A percentile compares a stretch with the other conserved stretches of the same genome.
Conservation (phyloP, 2,888 invertebrate genomes). For the Encarsia formosa region DNA sequence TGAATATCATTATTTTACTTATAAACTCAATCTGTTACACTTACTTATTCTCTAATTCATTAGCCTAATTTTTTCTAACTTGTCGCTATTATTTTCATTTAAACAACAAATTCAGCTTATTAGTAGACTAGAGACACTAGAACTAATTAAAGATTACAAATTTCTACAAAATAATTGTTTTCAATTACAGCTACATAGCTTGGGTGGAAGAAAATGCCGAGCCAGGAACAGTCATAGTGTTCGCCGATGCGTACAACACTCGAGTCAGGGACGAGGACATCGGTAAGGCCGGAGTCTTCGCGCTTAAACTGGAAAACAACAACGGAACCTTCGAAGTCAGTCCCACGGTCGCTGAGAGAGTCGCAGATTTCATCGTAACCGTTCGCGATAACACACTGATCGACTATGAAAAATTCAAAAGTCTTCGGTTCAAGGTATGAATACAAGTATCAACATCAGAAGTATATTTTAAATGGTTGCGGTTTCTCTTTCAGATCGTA, state of each 20-base stretch:
- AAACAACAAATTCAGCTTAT: background rate
- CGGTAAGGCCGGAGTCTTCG: conserved; percentile 80
- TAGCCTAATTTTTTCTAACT: too few relatives aligned
- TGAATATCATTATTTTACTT: too few relatives aligned
- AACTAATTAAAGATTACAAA: too few relatives aligned
- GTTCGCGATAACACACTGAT: conserved; percentile 78
- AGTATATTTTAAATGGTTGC: background rate
- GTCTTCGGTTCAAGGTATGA: conserved; percentile 69
- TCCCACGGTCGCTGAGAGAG: conserved; percentile 77
- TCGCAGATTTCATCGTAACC: conserved; percentile 73
- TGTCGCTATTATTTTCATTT: too few relatives aligned
- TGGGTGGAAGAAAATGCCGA: conserved; percentile 77
- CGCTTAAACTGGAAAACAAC: conserved; percentile 71
- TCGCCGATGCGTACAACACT: conserved; percentile 68
- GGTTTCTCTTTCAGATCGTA: conserved; percentile 60
- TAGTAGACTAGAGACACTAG: too few relatives aligned
- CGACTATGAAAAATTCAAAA: conserved; percentile 78
- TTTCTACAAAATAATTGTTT: background rate
- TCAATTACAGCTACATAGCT: conserved; percentile 62
- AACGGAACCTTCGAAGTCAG: conserved; percentile 86
- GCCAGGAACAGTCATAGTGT: conserved; percentile 71
- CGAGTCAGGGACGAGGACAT: conserved; percentile 73
- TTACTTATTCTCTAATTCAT: too few relatives aligned
- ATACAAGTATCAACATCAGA: background rate
- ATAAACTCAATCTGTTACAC: too few relatives aligned